Conservation (phyloP, 2,888 invertebrate genomes). For the Tipula unca region DNA sequence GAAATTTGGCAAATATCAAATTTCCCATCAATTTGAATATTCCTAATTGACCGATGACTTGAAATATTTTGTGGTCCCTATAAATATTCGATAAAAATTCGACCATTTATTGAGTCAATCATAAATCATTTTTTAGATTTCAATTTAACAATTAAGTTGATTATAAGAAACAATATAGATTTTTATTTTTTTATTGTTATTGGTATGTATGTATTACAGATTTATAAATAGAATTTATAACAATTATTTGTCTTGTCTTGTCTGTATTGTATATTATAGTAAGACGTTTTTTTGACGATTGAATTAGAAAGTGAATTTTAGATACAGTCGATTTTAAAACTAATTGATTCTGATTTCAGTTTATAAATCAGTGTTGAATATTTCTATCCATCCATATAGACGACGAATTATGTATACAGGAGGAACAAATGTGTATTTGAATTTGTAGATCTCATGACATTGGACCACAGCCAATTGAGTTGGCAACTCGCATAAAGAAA, state of each 20-base stretch:
- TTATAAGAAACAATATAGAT: not conserved
- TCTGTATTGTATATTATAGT: not conserved
- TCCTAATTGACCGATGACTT: not conserved
- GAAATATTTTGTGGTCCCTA: not conserved
- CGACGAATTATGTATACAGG: not conserved
- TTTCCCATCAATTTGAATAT: not conserved
- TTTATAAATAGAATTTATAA: not conserved
- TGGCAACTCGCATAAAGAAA: not conserved
- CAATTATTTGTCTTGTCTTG: not conserved
- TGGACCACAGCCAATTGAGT: not conserved
- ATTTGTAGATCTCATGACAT: not conserved
- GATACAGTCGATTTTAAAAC: not conserved
- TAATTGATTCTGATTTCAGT: not conserved
- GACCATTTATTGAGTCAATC: not conserved
- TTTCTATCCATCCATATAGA: too few relatives aligned
- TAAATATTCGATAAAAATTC: too few relatives aligned
- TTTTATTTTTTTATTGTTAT: not conserved
- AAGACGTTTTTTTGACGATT: not conserved
- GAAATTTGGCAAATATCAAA: not conserved
- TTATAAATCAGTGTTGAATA: not conserved
- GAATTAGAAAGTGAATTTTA: not conserved
- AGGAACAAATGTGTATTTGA: not conserved
- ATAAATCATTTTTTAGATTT: not conserved
- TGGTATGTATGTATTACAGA: not conserved
- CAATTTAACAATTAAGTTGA: not conserved